phyloP scores from a whole-genome alignment of 2,113 vertebrate genomes.

The Mobula birostris region DNA sequence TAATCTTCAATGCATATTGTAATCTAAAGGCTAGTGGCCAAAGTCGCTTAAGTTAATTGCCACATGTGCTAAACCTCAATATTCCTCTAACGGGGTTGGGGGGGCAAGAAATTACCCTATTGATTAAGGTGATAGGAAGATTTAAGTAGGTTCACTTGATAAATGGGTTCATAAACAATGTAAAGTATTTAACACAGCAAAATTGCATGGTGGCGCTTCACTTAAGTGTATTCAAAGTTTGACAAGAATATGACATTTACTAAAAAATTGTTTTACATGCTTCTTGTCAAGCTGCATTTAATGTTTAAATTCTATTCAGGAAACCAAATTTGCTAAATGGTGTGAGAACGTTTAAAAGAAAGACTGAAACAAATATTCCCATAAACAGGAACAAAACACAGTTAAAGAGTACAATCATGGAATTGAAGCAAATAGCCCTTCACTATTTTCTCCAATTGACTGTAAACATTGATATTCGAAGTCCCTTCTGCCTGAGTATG shows the following conservation, averaged over 20 bases:
- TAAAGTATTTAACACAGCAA: background rate
- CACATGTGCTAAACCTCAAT: too few species aligned
- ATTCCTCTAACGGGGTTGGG: too few species aligned
- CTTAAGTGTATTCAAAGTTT: background rate
- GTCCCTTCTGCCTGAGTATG: constrained; percentile 21
- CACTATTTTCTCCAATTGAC: background rate
- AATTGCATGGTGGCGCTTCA: background rate
- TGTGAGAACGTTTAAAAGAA: background rate
- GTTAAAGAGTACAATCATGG: background rate
- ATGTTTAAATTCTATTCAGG: background rate
- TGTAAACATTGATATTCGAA: background rate
- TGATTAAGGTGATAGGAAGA: background rate
- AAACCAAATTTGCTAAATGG: background rate
- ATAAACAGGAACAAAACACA: background rate
- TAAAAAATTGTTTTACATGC: background rate
- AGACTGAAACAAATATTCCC: background rate
- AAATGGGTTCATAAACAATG: background rate
- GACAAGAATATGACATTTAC: background rate
- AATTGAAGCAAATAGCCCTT: constrained; percentile 31
- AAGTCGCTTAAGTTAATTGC: too few species aligned
- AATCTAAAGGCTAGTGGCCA: too few species aligned
- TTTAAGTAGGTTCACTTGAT: background rate
- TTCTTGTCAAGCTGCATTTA: background rate
- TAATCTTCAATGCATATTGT: too few species aligned
- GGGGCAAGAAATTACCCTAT: background rate